A percentile compares a stretch with the other conserved stretches of the same genome.
Evolutionary conservation across 2,113 vertebrate species (phyloP).

Genomic region (Bucco capensis): DNA sequence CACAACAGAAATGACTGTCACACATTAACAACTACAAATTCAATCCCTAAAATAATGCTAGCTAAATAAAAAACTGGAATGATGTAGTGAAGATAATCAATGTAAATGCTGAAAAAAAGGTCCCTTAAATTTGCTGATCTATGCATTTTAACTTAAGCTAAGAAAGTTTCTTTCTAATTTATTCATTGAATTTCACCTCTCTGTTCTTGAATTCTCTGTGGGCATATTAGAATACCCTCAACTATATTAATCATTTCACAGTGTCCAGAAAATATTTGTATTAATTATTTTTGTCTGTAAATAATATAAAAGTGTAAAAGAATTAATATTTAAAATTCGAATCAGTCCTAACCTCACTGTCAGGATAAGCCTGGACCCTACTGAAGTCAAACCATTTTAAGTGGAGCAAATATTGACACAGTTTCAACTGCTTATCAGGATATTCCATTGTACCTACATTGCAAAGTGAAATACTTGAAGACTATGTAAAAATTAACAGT

Average conservation of each 20-base stretch:
- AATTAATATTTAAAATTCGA: background rate
- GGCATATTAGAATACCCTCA: slow-evolving; percentile 22
- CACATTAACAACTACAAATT: background rate
- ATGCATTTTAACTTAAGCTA: background rate
- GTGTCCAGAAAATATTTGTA: background rate
- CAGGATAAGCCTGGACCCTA: background rate
- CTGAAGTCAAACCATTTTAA: background rate
- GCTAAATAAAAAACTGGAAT: background rate
- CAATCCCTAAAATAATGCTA: background rate
- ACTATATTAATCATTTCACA: slow-evolving; percentile 31
- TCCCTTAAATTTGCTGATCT: background rate
- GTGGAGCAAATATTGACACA: background rate
- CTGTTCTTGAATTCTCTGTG: background rate
- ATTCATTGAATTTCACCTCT: slow-evolving; percentile 48
- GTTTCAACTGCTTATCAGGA: background rate
- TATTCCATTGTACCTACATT: background rate
- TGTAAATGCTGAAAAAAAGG: background rate
- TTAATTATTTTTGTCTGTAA: background rate
- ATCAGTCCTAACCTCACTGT: background rate
- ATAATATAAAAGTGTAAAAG: background rate
- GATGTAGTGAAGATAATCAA: background rate
- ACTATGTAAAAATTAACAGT: background rate
- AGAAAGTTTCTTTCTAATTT: slow-evolving; percentile 53
- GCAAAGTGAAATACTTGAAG: background rate
- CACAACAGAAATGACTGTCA: background rate